Base-by-base conservation (phyloP, 2,888 invertebrate species). In the Apodemia hepburni region DNA sequence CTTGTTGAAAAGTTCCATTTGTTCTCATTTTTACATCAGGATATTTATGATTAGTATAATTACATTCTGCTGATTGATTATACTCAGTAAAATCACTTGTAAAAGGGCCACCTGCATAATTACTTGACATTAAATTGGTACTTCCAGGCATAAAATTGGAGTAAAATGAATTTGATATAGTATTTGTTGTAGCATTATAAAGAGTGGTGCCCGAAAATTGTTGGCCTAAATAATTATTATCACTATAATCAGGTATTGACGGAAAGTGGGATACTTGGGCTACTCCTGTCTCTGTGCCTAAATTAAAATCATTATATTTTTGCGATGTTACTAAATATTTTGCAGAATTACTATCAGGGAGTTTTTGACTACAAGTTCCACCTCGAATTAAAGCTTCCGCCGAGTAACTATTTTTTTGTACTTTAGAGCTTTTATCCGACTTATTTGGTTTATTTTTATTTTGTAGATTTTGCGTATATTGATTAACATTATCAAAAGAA, bases 261-360 rank as follows among this genome's bases (percentile, higher is more conserved):
- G 91, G 90, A 62, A 89, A 91, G 73, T 91, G 91, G 11, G 91
- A 91, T 2, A 91, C 89, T 75, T 91, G 91, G 33, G 91, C 91
- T 1, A 90, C 81, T 59, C 84, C 82, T 64, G 78, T 83, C 22
- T 91, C 91, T 68, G 86, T 88, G 0, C 79, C 42, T 7, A 77
- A 64, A 66, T 79, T 82, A 64, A 82, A 90, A 61, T 89, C 88
- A 64, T 80, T 81, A 67, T 85, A 88, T 71, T 89, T 91, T 67
- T 89, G 90, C 15, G 84, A 59, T 3, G 82, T 70, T 66, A 80
- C 75, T 70, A 82, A 75, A 69, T 85, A 88, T 68, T 90, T 91
- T 3, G 77, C 67, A 59, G 74, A 38, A 38, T 38, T 79, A 59
- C 67, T 77, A 45, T 90, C 89, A 63, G 77, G 81, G 54, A 80